phyloP scores from a whole-genome alignment of 2,797 vertebrate genomes.

The Lithobates sylvaticus region DNA sequence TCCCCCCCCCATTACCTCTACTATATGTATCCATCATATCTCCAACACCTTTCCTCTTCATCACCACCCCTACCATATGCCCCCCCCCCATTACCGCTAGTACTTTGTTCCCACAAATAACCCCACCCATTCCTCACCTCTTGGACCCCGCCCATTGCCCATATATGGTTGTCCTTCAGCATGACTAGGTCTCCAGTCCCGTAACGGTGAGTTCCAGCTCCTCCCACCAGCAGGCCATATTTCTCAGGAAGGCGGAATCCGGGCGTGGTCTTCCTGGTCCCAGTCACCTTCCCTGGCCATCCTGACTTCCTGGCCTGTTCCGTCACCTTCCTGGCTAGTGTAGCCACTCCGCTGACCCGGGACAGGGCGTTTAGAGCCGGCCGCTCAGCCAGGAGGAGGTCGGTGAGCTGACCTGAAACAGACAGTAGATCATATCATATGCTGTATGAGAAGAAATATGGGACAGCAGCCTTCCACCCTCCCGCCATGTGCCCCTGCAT shows the following conservation, averaged over 20 bases:
- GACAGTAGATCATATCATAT: neutral
- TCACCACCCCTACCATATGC: too few relatives aligned
- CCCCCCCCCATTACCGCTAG: too few relatives aligned
- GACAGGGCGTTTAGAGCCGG: constrained; percentile 84
- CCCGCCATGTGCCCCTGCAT: too few relatives aligned
- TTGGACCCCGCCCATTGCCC: constrained; percentile 81
- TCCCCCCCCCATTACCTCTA: too few relatives aligned
- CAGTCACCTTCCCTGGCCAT: constrained; percentile 82
- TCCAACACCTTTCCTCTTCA: too few relatives aligned
- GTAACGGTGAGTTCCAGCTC: constrained; percentile 80
- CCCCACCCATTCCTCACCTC: constrained; percentile 70
- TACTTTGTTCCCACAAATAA: too few relatives aligned
- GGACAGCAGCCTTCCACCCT: too few relatives aligned
- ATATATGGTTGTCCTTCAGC: constrained; percentile 88
- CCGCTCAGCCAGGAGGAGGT: constrained; percentile 83
- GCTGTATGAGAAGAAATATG: too few relatives aligned
- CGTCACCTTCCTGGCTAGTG: constrained; percentile 71
- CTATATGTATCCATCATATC: too few relatives aligned
- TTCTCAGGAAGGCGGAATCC: constrained; percentile 90
- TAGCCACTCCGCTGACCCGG: constrained; percentile 85
- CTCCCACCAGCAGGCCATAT: constrained; percentile 83
- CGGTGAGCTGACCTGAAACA: constrained; percentile 62
- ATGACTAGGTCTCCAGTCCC: constrained; percentile 84
- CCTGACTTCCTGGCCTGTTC: constrained; percentile 58
- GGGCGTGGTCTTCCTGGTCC: constrained; percentile 87